Conservation (phyloP, 2,888 invertebrate genomes). For the Tubulanus polymorphus region DNA sequence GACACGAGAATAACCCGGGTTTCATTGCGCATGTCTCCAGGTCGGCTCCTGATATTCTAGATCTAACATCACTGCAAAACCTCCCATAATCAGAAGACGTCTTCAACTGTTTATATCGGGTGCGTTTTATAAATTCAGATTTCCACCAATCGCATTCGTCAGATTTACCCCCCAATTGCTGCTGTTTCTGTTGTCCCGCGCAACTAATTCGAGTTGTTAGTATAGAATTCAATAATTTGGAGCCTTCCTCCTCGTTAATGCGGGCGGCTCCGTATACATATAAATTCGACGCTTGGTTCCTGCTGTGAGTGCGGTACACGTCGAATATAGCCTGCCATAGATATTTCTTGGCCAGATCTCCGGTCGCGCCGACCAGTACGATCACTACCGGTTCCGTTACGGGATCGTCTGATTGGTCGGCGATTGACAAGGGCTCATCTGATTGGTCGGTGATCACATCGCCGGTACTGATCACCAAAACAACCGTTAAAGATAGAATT, state of each 20-base stretch:
- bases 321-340: conserved; percentile 42
- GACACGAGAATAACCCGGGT: not conserved
- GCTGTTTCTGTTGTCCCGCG: conserved; percentile 14
- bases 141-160: conserved; percentile 33
- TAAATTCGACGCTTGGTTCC: conserved; percentile 21
- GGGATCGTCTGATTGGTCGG: no score
- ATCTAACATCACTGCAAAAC: conserved; percentile 18
- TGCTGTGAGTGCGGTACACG: no score
- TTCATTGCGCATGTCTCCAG: not conserved
- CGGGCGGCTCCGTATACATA: conserved; percentile 35
- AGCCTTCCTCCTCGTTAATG: conserved; percentile 24
- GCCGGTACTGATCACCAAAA: no score
- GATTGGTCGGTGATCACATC: no score
- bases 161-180: no score
- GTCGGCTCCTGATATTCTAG: not conserved
- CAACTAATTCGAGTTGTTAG: conserved; percentile 30
- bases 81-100: conserved; percentile 29
- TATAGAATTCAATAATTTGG: conserved; percentile 26
- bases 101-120: conserved; percentile 34
- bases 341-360: conserved; percentile 48
- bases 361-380: conserved; percentile 37
- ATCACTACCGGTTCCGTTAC: no score
- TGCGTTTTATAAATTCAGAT: conserved; percentile 30
- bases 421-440: no score
- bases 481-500: no score